A percentile compares a stretch with the other conserved stretches of the same genome.
These are phyloP conservation scores for Umimayanthus kanabou DNA, from an alignment of 92 coral and sea anemone genomes.

Conservation along the genomic window DNA sequence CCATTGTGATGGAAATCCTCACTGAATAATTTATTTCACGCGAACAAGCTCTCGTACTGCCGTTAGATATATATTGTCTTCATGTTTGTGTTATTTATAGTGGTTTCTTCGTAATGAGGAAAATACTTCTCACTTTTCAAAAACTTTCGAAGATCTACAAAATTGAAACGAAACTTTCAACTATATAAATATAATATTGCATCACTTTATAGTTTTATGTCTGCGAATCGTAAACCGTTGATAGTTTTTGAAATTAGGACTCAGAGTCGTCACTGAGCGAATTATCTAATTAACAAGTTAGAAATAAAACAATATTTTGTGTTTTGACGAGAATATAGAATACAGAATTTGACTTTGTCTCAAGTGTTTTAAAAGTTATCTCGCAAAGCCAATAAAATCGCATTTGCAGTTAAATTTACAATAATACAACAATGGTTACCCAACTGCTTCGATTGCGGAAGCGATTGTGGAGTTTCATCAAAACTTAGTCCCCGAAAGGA, in stretches of 20 bases:
- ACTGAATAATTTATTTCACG: constrained; percentile 5
- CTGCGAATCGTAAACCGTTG: neutral
- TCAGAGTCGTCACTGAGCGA: neutral
- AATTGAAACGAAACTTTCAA: too few relatives aligned
- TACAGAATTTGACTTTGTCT: neutral
- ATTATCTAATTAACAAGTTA: too few relatives aligned
- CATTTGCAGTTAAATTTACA: neutral
- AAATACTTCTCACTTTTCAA: neutral
- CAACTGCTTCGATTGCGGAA: neutral
- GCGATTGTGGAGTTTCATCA: neutral
- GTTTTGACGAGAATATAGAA: neutral
- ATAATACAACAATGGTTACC: neutral
- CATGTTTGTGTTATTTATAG: neutral
- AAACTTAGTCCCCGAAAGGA: neutral
- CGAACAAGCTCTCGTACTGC: neutral
- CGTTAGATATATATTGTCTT: neutral
- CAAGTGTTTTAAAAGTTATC: neutral
- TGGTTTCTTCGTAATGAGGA: neutral
- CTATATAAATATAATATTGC: too few relatives aligned
- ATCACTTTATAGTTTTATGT: neutral
- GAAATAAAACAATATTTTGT: too few relatives aligned
- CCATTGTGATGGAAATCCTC: constrained; percentile 9
- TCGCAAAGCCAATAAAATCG: neutral
- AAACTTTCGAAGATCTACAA: neutral
- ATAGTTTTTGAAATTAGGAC: too few relatives aligned